phyloP scores from a whole-genome alignment of 1,140 invertebrate genomes.

The Subanguina moxae region DNA sequence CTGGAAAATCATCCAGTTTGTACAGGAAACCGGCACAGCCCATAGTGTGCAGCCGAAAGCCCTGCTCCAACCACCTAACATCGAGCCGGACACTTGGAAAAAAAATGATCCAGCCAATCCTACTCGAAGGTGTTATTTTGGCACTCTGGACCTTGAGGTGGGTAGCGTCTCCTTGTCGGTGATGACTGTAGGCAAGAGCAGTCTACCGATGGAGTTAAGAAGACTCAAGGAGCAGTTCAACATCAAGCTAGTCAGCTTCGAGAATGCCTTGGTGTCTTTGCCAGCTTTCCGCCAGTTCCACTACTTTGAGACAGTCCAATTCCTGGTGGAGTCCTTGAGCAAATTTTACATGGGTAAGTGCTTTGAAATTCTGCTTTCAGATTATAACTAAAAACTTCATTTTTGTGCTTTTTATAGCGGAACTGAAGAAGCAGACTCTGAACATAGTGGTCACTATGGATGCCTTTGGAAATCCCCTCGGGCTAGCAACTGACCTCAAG shows the following conservation, averaged over 20 bases:
- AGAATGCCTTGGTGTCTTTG: conserved; percentile 87
- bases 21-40: conserved; percentile 48
- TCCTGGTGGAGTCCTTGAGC: conserved; percentile 50
- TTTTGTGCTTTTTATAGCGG: conserved; percentile 65
- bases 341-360: conserved; percentile 54
- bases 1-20: conserved; percentile 75
- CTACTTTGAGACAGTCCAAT: conserved; percentile 58
- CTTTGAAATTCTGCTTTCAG: too few relatives aligned
- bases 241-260: conserved; percentile 85
- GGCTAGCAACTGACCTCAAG: conserved; percentile 87
- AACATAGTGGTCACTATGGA: conserved; percentile 91
- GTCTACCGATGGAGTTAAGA: conserved; percentile 72
- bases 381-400: too few relatives aligned
- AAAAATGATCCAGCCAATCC: conserved; percentile 1
- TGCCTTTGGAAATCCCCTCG: conserved; percentile 92
- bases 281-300: conserved; percentile 57
- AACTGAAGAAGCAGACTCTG: conserved; percentile 87
- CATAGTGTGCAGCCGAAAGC: conserved; percentile 29
- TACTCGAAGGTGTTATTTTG: conserved; percentile 75
- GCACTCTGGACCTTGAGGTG: conserved; percentile 67
- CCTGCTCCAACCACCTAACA: conserved; percentile 49
- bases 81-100: conserved; percentile 37
- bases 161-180: conserved; percentile 43
- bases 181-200: conserved; percentile 66
- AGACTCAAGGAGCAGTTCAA: conserved; percentile 79